phyloP scores from a whole-genome alignment of 2,888 invertebrate genomes.

The Limulus polyphemus region DNA sequence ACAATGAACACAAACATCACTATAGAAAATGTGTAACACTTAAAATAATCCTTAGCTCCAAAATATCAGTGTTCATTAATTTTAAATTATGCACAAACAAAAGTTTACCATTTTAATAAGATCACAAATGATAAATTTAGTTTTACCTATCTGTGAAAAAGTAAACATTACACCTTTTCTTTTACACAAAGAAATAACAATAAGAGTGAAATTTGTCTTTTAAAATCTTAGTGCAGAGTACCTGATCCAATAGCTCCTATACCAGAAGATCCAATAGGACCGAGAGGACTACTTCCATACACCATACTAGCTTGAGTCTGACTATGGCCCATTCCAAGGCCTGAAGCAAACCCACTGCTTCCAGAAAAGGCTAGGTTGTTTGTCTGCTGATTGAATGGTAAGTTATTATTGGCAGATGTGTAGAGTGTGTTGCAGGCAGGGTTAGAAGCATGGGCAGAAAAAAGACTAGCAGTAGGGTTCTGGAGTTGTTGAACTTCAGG shows the following conservation, averaged over 20 bases:
- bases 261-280: slow-evolving; percentile 46
- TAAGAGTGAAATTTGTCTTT: too few relatives aligned
- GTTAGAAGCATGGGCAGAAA: slow-evolving; percentile 19
- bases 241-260: slow-evolving; percentile 32
- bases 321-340: slow-evolving; percentile 15
- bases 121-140: too few relatives aligned
- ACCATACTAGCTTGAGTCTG: slow-evolving; percentile 20
- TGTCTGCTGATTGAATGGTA: slow-evolving; percentile 17
- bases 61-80: too few relatives aligned
- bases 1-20: too few relatives aligned
- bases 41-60: too few relatives aligned
- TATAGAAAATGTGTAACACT: too few relatives aligned
- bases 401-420: slow-evolving; percentile 19
- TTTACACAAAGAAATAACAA: too few relatives aligned
- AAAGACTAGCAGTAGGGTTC: slow-evolving; percentile 15
- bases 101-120: too few relatives aligned
- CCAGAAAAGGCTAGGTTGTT: slow-evolving; percentile 18
- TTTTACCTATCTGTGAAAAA: too few relatives aligned
- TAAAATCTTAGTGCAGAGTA: background rate
- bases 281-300: slow-evolving; percentile 35
- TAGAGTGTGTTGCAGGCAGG: slow-evolving; percentile 18
- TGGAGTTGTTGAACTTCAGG: slow-evolving; percentile 6
- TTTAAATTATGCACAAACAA: too few relatives aligned
- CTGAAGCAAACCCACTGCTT: slow-evolving; percentile 21
- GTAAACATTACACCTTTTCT: too few relatives aligned